Percentiles rank a stretch among this genome's conserved stretches.
These are phyloP conservation scores for Neolamprologus sp. DNA, from an alignment of 2,113 vertebrate genomes.

Conservation along the genomic window DNA sequence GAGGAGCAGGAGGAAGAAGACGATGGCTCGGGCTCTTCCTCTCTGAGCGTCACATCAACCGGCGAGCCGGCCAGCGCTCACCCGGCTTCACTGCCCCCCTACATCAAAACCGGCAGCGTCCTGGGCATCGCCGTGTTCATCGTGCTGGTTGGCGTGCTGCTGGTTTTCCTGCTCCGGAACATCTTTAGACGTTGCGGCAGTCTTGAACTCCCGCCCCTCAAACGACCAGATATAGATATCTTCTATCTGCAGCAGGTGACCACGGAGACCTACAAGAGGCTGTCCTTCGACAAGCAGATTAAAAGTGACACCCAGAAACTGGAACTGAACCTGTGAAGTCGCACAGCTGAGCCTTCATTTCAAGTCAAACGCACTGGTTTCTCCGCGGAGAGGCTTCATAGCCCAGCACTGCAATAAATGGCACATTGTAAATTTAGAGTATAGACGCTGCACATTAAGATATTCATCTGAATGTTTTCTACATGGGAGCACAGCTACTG, in stretches of 20 bases:
- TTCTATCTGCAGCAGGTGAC: slow-evolving; percentile 60
- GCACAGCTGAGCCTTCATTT: background rate
- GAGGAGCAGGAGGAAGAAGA: background rate
- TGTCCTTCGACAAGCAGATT: slow-evolving; percentile 28
- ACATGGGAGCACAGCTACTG: background rate
- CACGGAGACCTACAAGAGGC: slow-evolving; percentile 51
- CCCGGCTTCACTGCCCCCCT: background rate
- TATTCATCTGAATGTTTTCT: background rate
- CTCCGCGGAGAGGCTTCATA: background rate
- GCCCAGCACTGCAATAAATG: background rate
- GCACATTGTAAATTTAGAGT: background rate
- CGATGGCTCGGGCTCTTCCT: background rate
- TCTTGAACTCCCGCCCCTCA: slow-evolving; percentile 4
- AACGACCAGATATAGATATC: slow-evolving; percentile 17
- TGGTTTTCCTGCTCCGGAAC: background rate
- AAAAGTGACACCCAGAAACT: slow-evolving; percentile 4
- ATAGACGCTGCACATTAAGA: background rate
- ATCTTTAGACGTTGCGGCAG: background rate
- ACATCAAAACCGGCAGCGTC: slow-evolving; percentile 48
- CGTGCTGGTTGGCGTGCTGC: background rate
- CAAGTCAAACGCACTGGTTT: background rate
- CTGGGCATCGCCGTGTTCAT: slow-evolving; percentile 40
- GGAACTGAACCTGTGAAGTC: background rate
- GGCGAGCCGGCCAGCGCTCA: accelerated
- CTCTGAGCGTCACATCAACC: accelerated